Evolutionary conservation across 2,797 vertebrate species (phyloP).

Genomic region (Perodicticus potto): DNA sequence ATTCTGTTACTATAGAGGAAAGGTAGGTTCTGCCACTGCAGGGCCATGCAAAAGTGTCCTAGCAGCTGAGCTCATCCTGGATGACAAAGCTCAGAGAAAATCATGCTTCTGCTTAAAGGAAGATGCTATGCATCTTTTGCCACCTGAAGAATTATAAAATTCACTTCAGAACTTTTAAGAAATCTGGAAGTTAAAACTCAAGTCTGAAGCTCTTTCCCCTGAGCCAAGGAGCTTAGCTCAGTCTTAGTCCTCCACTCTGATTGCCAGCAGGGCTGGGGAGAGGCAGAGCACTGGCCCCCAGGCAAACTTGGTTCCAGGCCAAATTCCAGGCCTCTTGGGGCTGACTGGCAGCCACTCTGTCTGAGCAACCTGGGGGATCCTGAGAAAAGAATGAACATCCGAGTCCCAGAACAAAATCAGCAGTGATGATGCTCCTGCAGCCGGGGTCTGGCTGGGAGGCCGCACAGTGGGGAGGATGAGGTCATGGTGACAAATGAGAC

Average conservation of each 20-base stretch:
- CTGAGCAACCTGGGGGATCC: slow-evolving; percentile 85
- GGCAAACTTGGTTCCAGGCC: slow-evolving; percentile 80
- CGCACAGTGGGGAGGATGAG: slow-evolving; percentile 75
- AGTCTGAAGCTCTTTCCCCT: neutral
- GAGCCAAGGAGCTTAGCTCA: slow-evolving; percentile 26
- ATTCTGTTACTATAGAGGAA: neutral
- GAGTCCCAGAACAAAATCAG: slow-evolving; percentile 82
- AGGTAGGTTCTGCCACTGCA: neutral
- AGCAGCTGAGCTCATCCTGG: neutral
- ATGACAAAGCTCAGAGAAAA: neutral
- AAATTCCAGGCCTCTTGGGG: slow-evolving; percentile 84
- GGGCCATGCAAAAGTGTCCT: neutral
- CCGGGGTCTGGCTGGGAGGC: slow-evolving; percentile 78
- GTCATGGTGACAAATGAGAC: slow-evolving; percentile 78
- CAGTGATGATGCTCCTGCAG: slow-evolving; percentile 69
- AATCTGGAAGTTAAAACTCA: slow-evolving; percentile 37
- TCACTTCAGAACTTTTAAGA: slow-evolving; percentile 9
- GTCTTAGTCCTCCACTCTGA: neutral
- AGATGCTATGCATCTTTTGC: neutral
- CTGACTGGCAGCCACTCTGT: slow-evolving; percentile 85
- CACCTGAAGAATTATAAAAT: neutral
- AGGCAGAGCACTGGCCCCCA: slow-evolving; percentile 69
- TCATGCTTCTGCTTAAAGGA: neutral
- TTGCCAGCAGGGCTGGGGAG: slow-evolving; percentile 67
- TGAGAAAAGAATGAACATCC: slow-evolving; percentile 84